Conservation (phyloP, 2,113 vertebrate species). For the Redunca redunca region DNA sequence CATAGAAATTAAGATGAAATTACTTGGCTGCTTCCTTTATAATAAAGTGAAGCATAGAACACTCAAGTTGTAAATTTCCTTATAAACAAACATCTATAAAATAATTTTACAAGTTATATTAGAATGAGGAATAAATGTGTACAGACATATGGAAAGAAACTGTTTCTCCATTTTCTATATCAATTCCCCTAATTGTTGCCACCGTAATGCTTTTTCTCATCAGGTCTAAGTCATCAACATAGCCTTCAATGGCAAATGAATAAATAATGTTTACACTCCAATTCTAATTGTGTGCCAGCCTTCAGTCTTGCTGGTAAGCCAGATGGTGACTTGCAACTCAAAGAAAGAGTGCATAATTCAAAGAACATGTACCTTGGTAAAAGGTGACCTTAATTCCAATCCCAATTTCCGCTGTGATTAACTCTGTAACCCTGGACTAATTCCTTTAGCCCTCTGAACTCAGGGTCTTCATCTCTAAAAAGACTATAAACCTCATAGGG, state of each 20-base stretch:
- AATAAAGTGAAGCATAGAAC: background rate
- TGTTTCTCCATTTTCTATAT: background rate
- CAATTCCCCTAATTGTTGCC: background rate
- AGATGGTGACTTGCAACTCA: background rate
- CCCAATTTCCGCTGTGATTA: background rate
- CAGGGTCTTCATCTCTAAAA: background rate
- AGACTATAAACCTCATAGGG: background rate
- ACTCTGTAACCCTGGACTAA: background rate
- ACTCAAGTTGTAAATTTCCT: background rate
- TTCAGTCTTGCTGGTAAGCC: background rate
- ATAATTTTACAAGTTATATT: background rate
- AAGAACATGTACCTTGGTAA: background rate
- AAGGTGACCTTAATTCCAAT: background rate
- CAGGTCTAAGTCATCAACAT: background rate
- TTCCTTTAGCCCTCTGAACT: background rate
- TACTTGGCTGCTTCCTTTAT: background rate
- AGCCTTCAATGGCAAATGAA: background rate
- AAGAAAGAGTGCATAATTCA: background rate
- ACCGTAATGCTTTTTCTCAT: background rate
- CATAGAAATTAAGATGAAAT: constrained; percentile 46
- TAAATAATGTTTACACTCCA: background rate
- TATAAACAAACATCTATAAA: constrained; percentile 9
- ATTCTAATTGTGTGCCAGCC: background rate
- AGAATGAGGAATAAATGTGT: background rate
- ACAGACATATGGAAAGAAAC: background rate